A percentile compares a stretch with the other conserved stretches of the same genome.
phyloP scores from a whole-genome alignment of 2,888 invertebrate species.

The Microplitis manilae region DNA sequence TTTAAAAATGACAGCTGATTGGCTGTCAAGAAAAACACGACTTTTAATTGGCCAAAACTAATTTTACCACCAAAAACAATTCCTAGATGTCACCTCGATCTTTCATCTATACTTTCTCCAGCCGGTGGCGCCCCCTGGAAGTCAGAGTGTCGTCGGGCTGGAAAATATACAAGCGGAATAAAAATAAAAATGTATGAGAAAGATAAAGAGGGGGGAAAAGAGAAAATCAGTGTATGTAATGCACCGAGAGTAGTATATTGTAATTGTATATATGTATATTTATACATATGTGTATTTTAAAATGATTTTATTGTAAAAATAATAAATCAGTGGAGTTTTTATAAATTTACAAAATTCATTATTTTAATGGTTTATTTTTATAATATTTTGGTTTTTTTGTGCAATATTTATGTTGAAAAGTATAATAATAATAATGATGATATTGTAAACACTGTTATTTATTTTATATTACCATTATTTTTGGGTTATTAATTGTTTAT shows the following conservation, averaged over 20 bases:
- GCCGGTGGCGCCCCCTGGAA: no score
- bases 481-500: background rate
- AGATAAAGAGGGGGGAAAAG: no score
- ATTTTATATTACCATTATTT: background rate
- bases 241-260: background rate
- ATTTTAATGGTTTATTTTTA: background rate
- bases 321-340: background rate
- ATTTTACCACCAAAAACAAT: no score
- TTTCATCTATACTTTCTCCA: no score
- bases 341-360: background rate
- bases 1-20: no score
- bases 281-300: constrained; percentile 1
- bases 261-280: background rate
- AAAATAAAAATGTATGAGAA: no score
- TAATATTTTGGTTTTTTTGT: background rate
- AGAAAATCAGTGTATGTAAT: background rate
- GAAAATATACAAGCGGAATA: no score
- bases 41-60: no score
- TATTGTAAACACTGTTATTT: constrained; percentile 5
- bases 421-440: background rate
- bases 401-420: background rate
- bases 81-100: no score
- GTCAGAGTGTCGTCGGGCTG: no score
- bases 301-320: background rate
- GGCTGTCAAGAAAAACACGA: no score